These are phyloP conservation scores for Sula dactylatra DNA, from an alignment of 2,113 vertebrate species.

Conservation along the genomic window DNA sequence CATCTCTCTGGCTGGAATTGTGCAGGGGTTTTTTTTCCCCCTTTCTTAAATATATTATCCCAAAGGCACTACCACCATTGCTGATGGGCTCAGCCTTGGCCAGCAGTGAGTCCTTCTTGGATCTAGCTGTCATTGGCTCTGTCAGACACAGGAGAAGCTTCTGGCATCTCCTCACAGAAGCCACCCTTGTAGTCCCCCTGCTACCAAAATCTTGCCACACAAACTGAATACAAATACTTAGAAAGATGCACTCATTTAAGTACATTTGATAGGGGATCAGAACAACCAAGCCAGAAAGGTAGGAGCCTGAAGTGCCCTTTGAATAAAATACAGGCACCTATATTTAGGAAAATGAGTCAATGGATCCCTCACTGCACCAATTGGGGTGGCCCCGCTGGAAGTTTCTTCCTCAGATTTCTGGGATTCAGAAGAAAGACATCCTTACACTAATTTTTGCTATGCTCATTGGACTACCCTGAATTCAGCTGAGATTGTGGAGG, in stretches of 20 bases:
- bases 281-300: background rate
- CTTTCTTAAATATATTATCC: background rate
- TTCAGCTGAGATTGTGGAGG: background rate
- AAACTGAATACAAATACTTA: background rate
- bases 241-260: background rate
- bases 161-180: background rate
- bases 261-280: background rate
- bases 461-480: background rate
- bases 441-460: background rate
- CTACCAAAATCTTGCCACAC: background rate
- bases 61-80: rapidly evolving
- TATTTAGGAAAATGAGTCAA: background rate
- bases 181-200: background rate
- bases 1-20: background rate
- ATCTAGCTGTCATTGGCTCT: background rate
- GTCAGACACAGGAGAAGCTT: background rate
- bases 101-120: rapidly evolving
- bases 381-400: background rate
- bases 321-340: background rate
- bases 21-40: background rate
- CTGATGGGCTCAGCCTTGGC: background rate
- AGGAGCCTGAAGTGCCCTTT: background rate
- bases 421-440: background rate
- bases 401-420: background rate
- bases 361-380: background rate